Evolutionary conservation across 2,797 vertebrate genomes (phyloP).

Genomic region (Octomys mimax): DNA sequence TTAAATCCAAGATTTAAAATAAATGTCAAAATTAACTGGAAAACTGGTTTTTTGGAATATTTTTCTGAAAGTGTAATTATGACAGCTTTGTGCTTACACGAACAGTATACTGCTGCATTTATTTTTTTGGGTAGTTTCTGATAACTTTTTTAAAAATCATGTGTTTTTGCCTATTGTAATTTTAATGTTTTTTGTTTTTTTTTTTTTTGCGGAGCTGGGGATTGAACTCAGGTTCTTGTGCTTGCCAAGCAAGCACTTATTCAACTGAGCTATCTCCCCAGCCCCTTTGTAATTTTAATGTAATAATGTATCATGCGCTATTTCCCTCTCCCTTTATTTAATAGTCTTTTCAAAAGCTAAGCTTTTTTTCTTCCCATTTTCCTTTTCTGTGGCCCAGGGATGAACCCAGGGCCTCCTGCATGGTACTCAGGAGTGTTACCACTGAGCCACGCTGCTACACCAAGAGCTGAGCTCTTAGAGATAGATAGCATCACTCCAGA

Average conservation of each 20-base stretch:
- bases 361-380: not conserved
- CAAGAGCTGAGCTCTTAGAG: not conserved
- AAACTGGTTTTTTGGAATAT: slow-evolving; percentile 12
- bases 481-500: not conserved
- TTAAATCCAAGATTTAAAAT: slow-evolving; percentile 42
- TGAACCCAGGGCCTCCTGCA: not conserved
- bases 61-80: not conserved
- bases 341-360: not conserved
- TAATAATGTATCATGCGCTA: not conserved
- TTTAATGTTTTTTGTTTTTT: no score
- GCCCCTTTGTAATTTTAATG: slow-evolving; percentile 8
- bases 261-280: no score
- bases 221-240: no score
- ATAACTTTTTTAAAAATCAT: not conserved
- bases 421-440: not conserved
- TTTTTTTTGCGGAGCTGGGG: no score
- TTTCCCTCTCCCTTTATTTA: not conserved
- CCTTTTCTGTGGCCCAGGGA: not conserved
- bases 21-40: slow-evolving; percentile 53
- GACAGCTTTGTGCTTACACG: not conserved
- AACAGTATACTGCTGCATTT: not conserved
- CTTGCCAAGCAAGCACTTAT: no score
- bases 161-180: not conserved
- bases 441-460: not conserved
- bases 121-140: slow-evolving; percentile 24